Evolutionary conservation across 2,888 invertebrate species (phyloP), one percentile per base, ranked within the genome.

Genomic region (Hedychridium roseum): DNA sequence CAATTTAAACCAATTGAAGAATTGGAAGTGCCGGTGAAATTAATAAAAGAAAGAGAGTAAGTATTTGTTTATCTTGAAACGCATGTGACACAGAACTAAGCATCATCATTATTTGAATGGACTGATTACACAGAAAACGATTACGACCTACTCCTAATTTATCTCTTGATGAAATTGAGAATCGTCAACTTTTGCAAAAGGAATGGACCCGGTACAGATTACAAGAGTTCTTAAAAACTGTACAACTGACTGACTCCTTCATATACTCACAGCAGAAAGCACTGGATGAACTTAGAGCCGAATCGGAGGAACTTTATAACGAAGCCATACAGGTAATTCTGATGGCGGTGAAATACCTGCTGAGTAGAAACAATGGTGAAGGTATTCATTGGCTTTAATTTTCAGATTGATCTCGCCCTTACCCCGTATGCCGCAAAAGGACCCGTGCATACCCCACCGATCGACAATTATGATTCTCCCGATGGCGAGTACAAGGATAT

Each of bases 1-100:
- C 92, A 94, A 73, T 76, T 94, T 37, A 98, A 97, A 78, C 96
- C 97, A 0, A 85, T 98, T 30, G 89, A 90, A 44, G 98, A 98
- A 81, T 76, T 90, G 56, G 92, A 95, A 78, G 82, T 90, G 5
- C 87, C 92, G 0, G 66, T 87, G 14, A 81, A 84, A 45, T 71
- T 94, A 11, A 67, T 86, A 14, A 87, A 89, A 65, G 83, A 88
- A 69, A 81, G 82, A 65, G 76, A 82, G 91, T 91, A 82, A 79
- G 77, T 32, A n/a, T 28, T n/a, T n/a, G n/a, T n/a, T n/a, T n/a
- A n/a, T n/a, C n/a, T n/a, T n/a, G n/a, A n/a, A n/a, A n/a, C n/a
- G n/a, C n/a, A n/a, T n/a, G n/a, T n/a, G n/a, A n/a, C n/a, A n/a
- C n/a, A n/a, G n/a, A n/a, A n/a, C n/a, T n/a, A n/a, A n/a, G n/a